phyloP scores from a whole-genome alignment of 2,888 invertebrate genomes.

The Drosophila fungiperda region DNA sequence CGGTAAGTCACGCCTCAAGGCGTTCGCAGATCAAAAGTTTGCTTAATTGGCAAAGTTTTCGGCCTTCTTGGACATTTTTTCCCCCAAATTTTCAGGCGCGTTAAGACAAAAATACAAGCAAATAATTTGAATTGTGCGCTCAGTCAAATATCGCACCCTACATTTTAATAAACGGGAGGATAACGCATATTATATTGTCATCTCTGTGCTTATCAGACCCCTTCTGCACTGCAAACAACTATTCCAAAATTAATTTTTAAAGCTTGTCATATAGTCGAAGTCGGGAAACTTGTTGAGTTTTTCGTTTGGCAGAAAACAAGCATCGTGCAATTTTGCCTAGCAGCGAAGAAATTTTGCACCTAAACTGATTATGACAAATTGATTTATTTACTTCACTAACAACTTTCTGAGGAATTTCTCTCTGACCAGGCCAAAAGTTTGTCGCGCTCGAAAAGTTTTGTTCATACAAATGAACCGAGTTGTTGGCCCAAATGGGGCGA shows the following conservation, averaged over 20 bases:
- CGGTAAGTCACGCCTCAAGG: constrained; percentile 84
- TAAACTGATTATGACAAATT: constrained; percentile 83
- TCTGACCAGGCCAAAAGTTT: constrained; percentile 66
- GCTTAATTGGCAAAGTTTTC: constrained; percentile 75
- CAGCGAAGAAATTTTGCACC: constrained; percentile 77
- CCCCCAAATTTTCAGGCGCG: constrained; percentile 62
- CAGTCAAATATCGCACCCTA: constrained; percentile 41
- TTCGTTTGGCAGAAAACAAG: constrained; percentile 41
- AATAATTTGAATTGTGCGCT: constrained; percentile 47
- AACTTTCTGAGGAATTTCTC: constrained; percentile 76
- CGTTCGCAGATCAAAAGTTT: constrained; percentile 52
- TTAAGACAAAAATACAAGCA: constrained; percentile 60
- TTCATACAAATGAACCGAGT: constrained; percentile 67
- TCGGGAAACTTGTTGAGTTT: constrained; percentile 24
- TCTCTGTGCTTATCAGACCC: background rate
- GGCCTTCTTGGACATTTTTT: constrained; percentile 54
- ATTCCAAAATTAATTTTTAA: constrained; percentile 22
- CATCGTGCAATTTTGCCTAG: constrained; percentile 67
- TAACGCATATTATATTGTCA: background rate
- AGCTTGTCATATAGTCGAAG: constrained; percentile 35
- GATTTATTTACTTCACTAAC: constrained; percentile 83
- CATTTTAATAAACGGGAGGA: background rate
- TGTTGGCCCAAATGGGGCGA: constrained; percentile 5
- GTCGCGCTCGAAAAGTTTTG: constrained; percentile 68
- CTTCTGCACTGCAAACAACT: constrained; percentile 6